These are phyloP conservation scores for Cantharis flavilabris DNA, from an alignment of 2,888 invertebrate species.

Conservation along the genomic window DNA sequence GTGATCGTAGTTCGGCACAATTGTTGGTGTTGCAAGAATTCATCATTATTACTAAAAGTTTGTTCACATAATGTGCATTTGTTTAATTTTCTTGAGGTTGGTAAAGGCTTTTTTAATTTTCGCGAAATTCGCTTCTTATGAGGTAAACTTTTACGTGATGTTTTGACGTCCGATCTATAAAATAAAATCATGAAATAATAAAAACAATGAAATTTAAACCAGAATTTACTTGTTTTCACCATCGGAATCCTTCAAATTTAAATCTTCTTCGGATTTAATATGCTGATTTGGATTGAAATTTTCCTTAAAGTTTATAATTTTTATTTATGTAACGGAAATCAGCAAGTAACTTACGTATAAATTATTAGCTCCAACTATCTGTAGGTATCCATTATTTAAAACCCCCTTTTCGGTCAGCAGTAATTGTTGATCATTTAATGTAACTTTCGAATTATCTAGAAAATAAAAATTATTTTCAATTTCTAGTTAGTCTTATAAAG, in stretches of 20 bases:
- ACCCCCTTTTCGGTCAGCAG: constrained; percentile 45
- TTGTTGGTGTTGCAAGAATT: constrained; percentile 58
- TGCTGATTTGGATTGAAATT: constrained; percentile 11
- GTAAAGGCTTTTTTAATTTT: constrained; percentile 67
- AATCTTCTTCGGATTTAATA: constrained; percentile 44
- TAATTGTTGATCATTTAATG: constrained; percentile 47
- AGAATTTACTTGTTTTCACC: constrained; percentile 40
- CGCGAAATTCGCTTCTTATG: constrained; percentile 85
- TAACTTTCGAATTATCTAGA: constrained; percentile 39
- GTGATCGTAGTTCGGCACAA: constrained; percentile 52
- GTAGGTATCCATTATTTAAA: constrained; percentile 45
- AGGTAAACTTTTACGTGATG: constrained; percentile 72
- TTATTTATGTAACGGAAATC: background rate
- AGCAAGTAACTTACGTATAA: constrained; percentile 39
- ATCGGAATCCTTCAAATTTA: constrained; percentile 45
- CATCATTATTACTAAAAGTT: constrained; percentile 52
- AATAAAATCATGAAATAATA: background rate
- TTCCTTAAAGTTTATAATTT: constrained; percentile 12
- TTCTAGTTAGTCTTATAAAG: too few species aligned
- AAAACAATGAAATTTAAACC: background rate
- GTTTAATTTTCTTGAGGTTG: constrained; percentile 45
- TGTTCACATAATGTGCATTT: constrained; percentile 58
- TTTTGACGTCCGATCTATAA: constrained; percentile 46
- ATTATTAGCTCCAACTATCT: constrained; percentile 48
- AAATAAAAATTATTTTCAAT: background rate